These are phyloP conservation scores for Oreortyx pictus DNA, from an alignment of 2,797 vertebrate genomes.

Conservation along the genomic window DNA sequence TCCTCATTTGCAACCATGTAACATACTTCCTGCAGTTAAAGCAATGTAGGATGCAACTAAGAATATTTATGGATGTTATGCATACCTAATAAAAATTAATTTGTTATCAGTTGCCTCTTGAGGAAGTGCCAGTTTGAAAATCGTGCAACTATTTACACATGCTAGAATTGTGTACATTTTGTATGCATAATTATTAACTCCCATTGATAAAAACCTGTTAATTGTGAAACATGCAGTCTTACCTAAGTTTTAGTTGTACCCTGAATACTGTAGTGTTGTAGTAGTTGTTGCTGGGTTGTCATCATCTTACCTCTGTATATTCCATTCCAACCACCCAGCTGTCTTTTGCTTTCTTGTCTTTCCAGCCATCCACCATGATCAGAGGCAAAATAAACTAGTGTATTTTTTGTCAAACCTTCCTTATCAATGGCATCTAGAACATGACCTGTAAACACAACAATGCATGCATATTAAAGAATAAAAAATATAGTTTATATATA, in stretches of 20 bases:
- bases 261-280: neutral
- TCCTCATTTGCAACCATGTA: neutral
- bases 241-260: neutral
- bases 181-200: neutral
- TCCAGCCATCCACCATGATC: slow-evolving; percentile 93
- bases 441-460: slow-evolving; percentile 77
- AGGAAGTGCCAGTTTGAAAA: neutral
- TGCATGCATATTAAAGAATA: neutral
- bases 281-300: neutral
- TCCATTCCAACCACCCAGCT: slow-evolving; percentile 91
- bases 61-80: neutral
- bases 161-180: neutral
- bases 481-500: neutral
- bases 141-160: neutral
- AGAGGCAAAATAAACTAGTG: slow-evolving; percentile 91
- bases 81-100: neutral
- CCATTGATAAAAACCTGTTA: neutral
- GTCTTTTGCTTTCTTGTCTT: slow-evolving; percentile 60
- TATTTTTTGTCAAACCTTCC: slow-evolving; percentile 81
- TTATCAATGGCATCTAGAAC: slow-evolving; percentile 83
- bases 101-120: neutral
- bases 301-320: slow-evolving; percentile 85
- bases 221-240: neutral
- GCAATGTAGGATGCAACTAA: neutral
- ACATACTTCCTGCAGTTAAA: neutral